Evolutionary conservation across 2,888 invertebrate genomes (phyloP).

Genomic region (Frankliniella intonsa): DNA sequence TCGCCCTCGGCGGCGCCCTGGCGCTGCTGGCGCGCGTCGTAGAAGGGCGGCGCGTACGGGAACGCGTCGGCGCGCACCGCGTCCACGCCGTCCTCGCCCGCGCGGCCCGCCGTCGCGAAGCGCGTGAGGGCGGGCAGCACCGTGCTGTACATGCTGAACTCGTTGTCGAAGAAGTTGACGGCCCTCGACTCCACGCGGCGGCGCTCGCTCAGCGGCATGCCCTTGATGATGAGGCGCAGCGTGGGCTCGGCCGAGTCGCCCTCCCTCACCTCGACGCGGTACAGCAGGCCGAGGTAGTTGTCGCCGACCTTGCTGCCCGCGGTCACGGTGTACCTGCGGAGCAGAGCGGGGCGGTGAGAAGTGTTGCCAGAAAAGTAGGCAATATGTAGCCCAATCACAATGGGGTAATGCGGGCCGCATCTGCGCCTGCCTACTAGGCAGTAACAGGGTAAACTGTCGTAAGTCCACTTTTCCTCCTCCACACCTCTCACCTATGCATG

Average conservation of each 20-base stretch:
- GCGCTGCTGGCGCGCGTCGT: neutral
- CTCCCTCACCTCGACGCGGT: neutral
- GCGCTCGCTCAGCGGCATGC: neutral
- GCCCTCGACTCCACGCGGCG: neutral
- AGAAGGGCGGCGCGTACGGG: neutral
- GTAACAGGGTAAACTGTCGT: too few species aligned
- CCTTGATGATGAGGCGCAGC: neutral
- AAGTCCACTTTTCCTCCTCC: too few species aligned
- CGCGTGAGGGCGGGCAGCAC: neutral
- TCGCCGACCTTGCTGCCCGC: neutral
- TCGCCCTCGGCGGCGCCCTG: neutral
- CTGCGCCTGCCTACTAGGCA: too few species aligned
- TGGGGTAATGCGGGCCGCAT: too few species aligned
- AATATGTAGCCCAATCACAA: too few species aligned
- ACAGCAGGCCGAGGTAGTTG: slow-evolving; percentile 4
- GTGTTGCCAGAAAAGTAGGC: too few species aligned
- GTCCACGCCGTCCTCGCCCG: neutral
- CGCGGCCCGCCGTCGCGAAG: neutral
- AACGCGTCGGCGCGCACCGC: neutral
- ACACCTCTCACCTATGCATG: too few species aligned
- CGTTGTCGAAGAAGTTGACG: neutral
- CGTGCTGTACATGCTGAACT: neutral
- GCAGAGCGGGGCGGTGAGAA: neutral
- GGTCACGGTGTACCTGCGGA: neutral
- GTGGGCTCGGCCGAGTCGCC: neutral